Evolutionary conservation across 2,113 vertebrate genomes (phyloP), one percentile per base, ranked within the genome.

Genomic region (Hippopotamus amphibius): DNA sequence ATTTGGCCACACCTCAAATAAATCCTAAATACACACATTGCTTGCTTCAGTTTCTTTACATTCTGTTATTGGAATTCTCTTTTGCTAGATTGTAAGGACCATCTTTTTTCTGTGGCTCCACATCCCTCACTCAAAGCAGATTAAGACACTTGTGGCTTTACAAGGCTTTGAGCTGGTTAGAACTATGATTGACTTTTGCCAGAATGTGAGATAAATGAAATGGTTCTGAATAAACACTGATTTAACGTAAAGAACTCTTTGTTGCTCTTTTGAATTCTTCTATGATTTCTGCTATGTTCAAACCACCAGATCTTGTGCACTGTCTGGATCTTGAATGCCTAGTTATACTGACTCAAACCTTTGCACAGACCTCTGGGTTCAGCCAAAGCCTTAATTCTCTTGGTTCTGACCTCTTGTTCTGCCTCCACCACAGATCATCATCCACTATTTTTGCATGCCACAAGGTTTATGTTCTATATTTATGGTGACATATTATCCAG

Each of bases 41-140:
- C 30, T 92, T 93, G 46, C 16, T 92, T 72, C 33, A 76, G 33
- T 92, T 65, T 92, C 43, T 77, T 87, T 21, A 84, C 79, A 79
- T 80, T 94, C 43, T 93, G 24, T 88, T 92, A 53, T 72, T 68
- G 90, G 63, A 94, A 92, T 59, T 30, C 0, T 95, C 41, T 95
- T 93, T 96, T 69, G 43, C 37, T 79, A 89, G 53, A 90, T 55
- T 83, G 43, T 43, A 96, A 93, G 46, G 7, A 15, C 90, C 37
- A 81, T 81, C n/a, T 50, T 86, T 87, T 26, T 61, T 6, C 22
- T 85, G 9, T 85, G 8, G 22, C 55, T 90, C 76, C 65, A 65
- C 48, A 68, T 6, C 81, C 1, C 33, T 68, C 9, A 63, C 11
- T 90, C 50, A 76, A 85, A 92, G 28, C 57, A 96, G 28, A 96